Conservation (phyloP, 2,888 invertebrate species). For the Volucella zonaria region DNA sequence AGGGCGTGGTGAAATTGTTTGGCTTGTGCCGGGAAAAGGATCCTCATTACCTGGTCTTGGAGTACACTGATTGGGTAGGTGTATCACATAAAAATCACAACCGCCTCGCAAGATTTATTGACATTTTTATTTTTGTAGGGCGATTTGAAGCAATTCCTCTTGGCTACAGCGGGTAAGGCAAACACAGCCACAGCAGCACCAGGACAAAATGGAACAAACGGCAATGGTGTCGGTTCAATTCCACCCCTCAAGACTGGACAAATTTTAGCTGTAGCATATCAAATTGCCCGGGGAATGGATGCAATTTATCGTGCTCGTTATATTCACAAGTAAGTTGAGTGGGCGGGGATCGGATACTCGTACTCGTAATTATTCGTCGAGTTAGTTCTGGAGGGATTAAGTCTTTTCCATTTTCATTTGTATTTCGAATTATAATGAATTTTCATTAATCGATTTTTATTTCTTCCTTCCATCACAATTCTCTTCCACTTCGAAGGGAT, state of each 20-base stretch:
- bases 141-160: slow-evolving; percentile 94
- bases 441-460: slow-evolving; percentile 40
- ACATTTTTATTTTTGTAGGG: slow-evolving; percentile 85
- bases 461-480: slow-evolving; percentile 8
- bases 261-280: slow-evolving; percentile 87
- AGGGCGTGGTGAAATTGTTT: slow-evolving; percentile 89
- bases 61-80: slow-evolving; percentile 96
- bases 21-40: slow-evolving; percentile 93
- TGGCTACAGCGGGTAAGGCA: slow-evolving; percentile 84
- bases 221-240: slow-evolving; percentile 76
- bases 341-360: not conserved
- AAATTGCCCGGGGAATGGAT: slow-evolving; percentile 92
- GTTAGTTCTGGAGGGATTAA: slow-evolving; percentile 46
- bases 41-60: slow-evolving; percentile 94
- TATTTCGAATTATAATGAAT: slow-evolving; percentile 42
- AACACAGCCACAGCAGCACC: slow-evolving; percentile 78
- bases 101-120: not conserved
- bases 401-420: slow-evolving; percentile 6
- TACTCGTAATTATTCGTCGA: slow-evolving; percentile 8
- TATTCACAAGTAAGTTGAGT: slow-evolving; percentile 88
- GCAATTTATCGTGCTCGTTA: slow-evolving; percentile 89
- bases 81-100: not conserved
- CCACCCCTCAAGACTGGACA: slow-evolving; percentile 88
- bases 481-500: slow-evolving; percentile 84
- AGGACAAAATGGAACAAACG: slow-evolving; percentile 50